A percentile compares a stretch with the other conserved stretches of the same genome.
phyloP scores from a whole-genome alignment of 2,113 vertebrate species.

The Chaetodon trifascialis region DNA sequence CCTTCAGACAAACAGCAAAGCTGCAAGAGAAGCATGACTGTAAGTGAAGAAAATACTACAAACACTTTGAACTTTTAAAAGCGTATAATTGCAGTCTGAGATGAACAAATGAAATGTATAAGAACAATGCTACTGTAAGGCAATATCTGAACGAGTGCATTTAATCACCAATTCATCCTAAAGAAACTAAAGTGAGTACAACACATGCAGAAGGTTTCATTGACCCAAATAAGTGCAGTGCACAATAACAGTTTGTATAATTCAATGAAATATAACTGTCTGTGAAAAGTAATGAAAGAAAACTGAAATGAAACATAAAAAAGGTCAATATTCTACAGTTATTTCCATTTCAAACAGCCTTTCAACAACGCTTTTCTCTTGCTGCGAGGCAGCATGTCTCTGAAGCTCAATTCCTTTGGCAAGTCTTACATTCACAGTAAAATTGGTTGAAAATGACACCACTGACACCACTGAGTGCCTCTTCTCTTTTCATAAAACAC shows the following conservation, averaged over 20 bases:
- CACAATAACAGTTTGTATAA: conserved; percentile 27
- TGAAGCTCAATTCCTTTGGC: conserved; percentile 7
- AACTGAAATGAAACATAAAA: not conserved
- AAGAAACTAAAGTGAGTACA: conserved; percentile 2
- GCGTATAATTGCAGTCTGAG: conserved; percentile 12
- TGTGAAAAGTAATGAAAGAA: not conserved
- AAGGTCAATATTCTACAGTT: conserved; percentile 16
- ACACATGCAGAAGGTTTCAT: conserved; percentile 8
- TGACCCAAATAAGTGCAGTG: conserved; percentile 40
- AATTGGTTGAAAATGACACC: conserved; percentile 13
- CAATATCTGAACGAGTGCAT: conserved; percentile 29
- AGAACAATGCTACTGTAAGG: conserved; percentile 26
- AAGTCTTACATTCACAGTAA: conserved; percentile 47
- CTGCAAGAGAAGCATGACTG: too few relatives aligned
- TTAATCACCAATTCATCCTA: not conserved
- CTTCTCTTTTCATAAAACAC: not conserved
- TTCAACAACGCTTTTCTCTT: conserved; percentile 5
- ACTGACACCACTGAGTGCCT: not conserved
- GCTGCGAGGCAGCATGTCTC: conserved; percentile 12
- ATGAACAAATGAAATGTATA: conserved; percentile 23
- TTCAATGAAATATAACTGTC: conserved; percentile 31
- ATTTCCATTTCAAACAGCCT: conserved; percentile 37
- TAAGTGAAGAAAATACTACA: not conserved
- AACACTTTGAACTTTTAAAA: conserved; percentile 30
- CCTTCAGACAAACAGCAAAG: not conserved